Evolutionary conservation across 2,797 vertebrate genomes (phyloP), one percentile per base, ranked within the genome.

Genomic region (Urosaurus nigricauda): DNA sequence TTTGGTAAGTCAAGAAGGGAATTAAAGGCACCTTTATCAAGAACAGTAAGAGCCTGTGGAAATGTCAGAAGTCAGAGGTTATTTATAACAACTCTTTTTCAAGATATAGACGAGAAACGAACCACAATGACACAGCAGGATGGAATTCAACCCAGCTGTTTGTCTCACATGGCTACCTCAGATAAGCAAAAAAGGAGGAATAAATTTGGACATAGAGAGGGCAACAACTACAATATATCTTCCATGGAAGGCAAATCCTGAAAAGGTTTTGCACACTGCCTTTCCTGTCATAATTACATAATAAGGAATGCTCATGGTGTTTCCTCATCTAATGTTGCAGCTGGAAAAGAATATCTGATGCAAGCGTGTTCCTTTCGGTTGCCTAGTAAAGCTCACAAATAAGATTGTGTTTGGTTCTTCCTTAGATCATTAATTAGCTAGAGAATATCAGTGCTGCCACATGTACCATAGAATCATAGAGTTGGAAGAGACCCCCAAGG

Each of bases 51-150:
- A 74, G 70, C 32, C 70, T 87, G 32, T 85, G 90, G 40, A 92
- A 24, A 91, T 79, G 58, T 68, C 73, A 77, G 43, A 51, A 79
- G 77, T 84, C 84, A 92, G 58, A 86, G 0, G 2, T 93, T 93
- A 93, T 91, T 95, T 95, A 92, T 94, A 88, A 87, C 21, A 90
- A 93, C 63, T 71, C 14, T 70, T 92, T 89, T 19, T 79, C 89
- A 73, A 95, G 94, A 94, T 92, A 93, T 95, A 84, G 80, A 89
- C 93, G 95, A 94, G 91, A 95, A 95, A 91, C 95, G 93, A 96
- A 89, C 94, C 94, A 95, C 24, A 86, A 79, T 95, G 94, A 95
- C 89, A 88, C 83, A 94, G 92, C 29, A 26, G 51, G 77, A 94
- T 87, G 91, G 88, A 95, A 94, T 92, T 94, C 88, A 91, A 85